phyloP scores from a whole-genome alignment of 1,140 invertebrate genomes.

The Thrips palmi region DNA sequence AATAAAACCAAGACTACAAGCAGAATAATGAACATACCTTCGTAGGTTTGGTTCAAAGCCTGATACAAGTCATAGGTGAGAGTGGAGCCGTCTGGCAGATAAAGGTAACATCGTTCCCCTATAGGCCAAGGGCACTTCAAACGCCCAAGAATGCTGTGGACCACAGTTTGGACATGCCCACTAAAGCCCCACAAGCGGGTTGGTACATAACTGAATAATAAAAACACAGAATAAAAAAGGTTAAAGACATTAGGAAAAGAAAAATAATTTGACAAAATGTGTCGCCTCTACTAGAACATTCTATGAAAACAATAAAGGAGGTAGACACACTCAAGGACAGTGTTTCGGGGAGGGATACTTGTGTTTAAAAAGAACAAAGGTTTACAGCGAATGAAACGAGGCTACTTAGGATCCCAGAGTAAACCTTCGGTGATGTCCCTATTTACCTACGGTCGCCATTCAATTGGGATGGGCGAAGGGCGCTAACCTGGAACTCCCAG shows the following conservation, averaged over 20 bases:
- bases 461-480: no score
- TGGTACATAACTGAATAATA: slow-evolving; percentile 59
- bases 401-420: not conserved
- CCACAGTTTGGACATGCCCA: slow-evolving; percentile 80
- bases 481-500: no score
- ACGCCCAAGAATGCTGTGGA: slow-evolving; percentile 76
- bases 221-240: slow-evolving; percentile 11
- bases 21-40: no score
- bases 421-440: not conserved
- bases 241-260: not conserved
- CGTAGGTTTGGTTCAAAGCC: slow-evolving; percentile 37
- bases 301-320: not conserved
- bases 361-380: not conserved
- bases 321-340: not conserved
- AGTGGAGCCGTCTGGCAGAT: slow-evolving; percentile 63
- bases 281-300: not conserved
- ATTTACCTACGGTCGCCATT: not conserved
- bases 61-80: slow-evolving; percentile 85
- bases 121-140: slow-evolving; percentile 70
- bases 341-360: slow-evolving; percentile 1
- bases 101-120: slow-evolving; percentile 54
- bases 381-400: not conserved
- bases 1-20: not conserved
- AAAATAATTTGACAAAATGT: slow-evolving; percentile 1
- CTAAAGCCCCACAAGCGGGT: slow-evolving; percentile 86